These are phyloP conservation scores for Crotophaga sulcirostris DNA, from an alignment of 2,113 vertebrate species.

Conservation along the genomic window DNA sequence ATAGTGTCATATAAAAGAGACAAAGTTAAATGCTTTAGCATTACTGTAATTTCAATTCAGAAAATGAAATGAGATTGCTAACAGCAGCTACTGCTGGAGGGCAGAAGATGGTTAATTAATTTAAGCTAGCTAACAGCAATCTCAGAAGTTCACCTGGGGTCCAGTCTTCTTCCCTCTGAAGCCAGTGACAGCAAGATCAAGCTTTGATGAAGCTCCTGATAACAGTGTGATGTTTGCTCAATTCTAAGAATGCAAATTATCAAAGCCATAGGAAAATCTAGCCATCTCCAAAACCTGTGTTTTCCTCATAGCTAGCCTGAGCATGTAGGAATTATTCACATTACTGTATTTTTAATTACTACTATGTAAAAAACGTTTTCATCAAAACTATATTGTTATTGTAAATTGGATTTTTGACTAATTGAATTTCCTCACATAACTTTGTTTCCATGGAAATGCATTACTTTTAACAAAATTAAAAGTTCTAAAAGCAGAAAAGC, in stretches of 20 bases:
- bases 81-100: slow-evolving; percentile 9
- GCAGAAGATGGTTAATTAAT: slow-evolving; percentile 11
- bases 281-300: not conserved
- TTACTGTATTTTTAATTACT: slow-evolving; percentile 39
- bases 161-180: not conserved
- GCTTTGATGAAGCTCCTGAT: not conserved
- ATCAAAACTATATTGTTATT: not conserved
- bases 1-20: slow-evolving; percentile 10
- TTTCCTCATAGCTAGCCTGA: slow-evolving; percentile 21
- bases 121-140: not conserved
- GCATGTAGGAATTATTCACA: not conserved
- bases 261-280: not conserved
- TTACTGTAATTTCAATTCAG: slow-evolving; percentile 32
- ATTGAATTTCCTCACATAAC: not conserved
- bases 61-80: slow-evolving; percentile 18
- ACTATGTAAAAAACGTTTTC: not conserved
- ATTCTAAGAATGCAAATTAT: slow-evolving; percentile 3
- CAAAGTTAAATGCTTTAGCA: slow-evolving; percentile 23
- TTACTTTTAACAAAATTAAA: not conserved
- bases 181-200: not conserved
- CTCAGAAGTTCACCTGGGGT: not conserved
- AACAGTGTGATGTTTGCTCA: not conserved
- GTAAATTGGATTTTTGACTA: not conserved
- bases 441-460: not conserved
- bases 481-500: not conserved